Conservation (phyloP, 2,113 vertebrate species). For the Crotophaga sulcirostris region DNA sequence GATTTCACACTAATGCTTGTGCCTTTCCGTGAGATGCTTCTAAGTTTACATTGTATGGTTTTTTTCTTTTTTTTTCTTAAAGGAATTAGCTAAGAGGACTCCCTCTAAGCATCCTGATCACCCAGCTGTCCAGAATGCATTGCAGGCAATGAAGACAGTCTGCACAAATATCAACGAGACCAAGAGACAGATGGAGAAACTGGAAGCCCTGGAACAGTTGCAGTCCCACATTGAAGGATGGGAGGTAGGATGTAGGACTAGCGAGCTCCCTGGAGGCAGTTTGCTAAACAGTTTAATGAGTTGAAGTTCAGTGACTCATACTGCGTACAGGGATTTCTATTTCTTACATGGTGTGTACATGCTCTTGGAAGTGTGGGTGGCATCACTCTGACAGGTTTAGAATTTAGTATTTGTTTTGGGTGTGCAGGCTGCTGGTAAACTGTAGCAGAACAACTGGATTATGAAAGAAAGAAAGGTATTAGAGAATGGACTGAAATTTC, state of each 20-base stretch:
- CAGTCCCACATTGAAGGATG: conserved; percentile 99
- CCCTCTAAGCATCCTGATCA: conserved; percentile 93
- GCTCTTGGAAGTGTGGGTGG: not conserved
- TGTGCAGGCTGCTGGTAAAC: not conserved
- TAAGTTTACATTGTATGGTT: not conserved
- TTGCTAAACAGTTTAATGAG: not conserved
- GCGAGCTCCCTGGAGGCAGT: not conserved
- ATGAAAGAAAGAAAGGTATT: not conserved
- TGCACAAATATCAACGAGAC: conserved; percentile 99
- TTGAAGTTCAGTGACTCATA: not conserved
- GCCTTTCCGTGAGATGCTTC: not conserved
- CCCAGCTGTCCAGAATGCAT: conserved; percentile 88
- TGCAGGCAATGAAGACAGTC: conserved; percentile 97
- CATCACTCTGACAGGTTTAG: not conserved
- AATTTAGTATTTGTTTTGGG: not conserved
- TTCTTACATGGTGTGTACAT: not conserved
- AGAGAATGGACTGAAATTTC: not conserved
- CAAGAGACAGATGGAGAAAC: conserved; percentile 98
- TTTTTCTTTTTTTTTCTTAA: not conserved
- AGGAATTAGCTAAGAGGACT: conserved; percentile 97
- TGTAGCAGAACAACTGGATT: not conserved
- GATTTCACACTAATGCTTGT: not conserved
- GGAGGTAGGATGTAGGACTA: conserved; percentile 84
- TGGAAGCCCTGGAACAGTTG: conserved; percentile 94
- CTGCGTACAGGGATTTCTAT: not conserved